Evolutionary conservation across 2,113 vertebrate genomes (phyloP).

Genomic region (Notothenia coriiceps): DNA sequence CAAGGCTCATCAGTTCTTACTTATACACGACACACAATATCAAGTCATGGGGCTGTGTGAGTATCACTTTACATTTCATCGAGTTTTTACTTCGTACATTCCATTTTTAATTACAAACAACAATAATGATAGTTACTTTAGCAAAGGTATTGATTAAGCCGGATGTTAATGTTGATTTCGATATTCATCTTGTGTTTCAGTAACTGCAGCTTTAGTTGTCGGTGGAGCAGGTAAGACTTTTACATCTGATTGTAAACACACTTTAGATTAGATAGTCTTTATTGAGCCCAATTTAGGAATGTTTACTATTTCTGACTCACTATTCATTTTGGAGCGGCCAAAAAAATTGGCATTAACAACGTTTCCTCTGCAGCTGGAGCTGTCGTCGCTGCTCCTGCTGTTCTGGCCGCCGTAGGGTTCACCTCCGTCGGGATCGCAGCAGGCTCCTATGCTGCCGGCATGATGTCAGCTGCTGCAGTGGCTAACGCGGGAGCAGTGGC

Average conservation of each 20-base stretch:
- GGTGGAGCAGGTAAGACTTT: background rate
- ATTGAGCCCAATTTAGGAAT: no score
- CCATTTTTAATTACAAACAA: background rate
- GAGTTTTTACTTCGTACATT: no score
- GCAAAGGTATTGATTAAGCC: background rate
- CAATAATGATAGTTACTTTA: background rate
- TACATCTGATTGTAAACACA: background rate
- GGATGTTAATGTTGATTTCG: background rate
- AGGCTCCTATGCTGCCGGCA: constrained; percentile 47
- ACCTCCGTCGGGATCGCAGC: constrained; percentile 66
- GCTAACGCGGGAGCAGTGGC: constrained; percentile 67
- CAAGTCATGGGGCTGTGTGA: background rate
- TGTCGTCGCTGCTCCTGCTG: constrained; percentile 3
- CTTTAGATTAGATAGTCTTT: no score
- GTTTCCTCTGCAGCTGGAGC: no score
- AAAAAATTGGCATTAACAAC: no score
- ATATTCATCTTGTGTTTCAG: background rate
- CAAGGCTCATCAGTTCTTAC: no score
- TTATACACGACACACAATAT: no score
- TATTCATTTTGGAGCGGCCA: no score
- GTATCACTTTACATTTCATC: background rate
- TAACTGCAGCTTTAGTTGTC: no score
- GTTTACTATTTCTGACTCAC: no score
- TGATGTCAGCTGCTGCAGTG: constrained; percentile 69
- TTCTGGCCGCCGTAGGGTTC: constrained; percentile 51